Evolutionary conservation across 2,888 invertebrate genomes (phyloP).

Genomic region (Nematopogon swammerdamellus): DNA sequence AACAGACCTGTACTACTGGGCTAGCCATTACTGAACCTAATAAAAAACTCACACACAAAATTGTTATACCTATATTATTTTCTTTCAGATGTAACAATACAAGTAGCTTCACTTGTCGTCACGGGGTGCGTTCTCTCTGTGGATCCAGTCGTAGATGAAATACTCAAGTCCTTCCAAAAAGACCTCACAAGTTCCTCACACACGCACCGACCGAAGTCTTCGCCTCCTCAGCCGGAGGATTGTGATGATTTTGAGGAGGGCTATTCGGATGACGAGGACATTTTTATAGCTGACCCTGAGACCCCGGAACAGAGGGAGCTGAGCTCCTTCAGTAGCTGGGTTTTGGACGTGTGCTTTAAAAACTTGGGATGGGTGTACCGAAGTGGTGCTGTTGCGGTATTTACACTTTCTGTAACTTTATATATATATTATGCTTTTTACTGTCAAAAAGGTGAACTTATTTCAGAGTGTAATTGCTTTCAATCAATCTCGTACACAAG

Average conservation of each 20-base stretch:
- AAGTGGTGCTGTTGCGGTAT: conserved; percentile 28
- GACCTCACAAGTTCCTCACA: conserved; percentile 15
- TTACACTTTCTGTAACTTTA: no score
- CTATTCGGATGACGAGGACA: conserved; percentile 43
- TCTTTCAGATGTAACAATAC: conserved; percentile 62
- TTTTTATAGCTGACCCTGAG: conserved; percentile 23
- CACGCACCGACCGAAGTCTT: not conserved
- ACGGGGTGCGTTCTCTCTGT: conserved; percentile 68
- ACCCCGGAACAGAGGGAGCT: conserved; percentile 18
- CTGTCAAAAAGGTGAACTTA: no score
- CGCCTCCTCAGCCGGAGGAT: conserved; percentile 16
- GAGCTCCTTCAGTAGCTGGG: conserved; percentile 51
- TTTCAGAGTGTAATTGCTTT: no score
- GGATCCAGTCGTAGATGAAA: conserved; percentile 63
- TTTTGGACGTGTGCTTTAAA: conserved; percentile 61
- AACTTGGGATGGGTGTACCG: conserved; percentile 45
- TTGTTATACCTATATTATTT: conserved; percentile 2
- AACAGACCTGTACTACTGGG: no score
- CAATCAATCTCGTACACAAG: no score
- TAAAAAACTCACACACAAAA: not conserved
- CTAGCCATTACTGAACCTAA: not conserved
- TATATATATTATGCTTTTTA: no score
- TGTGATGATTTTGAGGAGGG: conserved; percentile 47
- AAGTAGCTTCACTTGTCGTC: conserved; percentile 70
- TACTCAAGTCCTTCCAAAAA: conserved; percentile 54